Evolutionary conservation across 2,797 vertebrate species (phyloP).

Genomic region (Petrocephalus sullivani): DNA sequence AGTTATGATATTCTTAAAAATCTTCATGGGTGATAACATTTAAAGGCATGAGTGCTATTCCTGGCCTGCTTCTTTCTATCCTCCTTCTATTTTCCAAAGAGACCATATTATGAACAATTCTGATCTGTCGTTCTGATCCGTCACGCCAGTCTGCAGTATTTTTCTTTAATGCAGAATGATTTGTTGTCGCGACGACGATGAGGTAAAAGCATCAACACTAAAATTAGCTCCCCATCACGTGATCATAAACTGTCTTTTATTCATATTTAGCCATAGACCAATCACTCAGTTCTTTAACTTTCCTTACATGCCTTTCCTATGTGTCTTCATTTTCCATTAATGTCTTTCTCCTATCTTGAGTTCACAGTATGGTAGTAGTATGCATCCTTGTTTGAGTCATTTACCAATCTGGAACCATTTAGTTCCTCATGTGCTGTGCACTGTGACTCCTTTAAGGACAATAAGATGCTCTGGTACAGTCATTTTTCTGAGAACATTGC

Average conservation of each 20-base stretch:
- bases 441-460: background rate
- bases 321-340: background rate
- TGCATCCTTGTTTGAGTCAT: background rate
- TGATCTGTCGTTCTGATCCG: background rate
- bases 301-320: background rate
- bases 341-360: conserved; percentile 6
- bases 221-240: background rate
- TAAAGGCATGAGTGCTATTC: background rate
- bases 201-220: background rate
- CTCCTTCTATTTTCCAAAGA: background rate
- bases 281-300: background rate
- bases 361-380: background rate
- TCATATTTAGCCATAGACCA: background rate
- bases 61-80: background rate
- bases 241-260: background rate
- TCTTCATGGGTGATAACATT: background rate
- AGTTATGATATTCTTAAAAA: background rate
- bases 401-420: background rate
- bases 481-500: background rate
- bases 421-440: background rate
- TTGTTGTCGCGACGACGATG: background rate
- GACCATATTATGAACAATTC: background rate
- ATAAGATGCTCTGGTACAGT: background rate
- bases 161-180: background rate
- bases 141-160: no score